A percentile compares a stretch with the other conserved stretches of the same genome.
Conservation (phyloP, 1,140 invertebrate genomes). For the Wiebesia pumilae region DNA sequence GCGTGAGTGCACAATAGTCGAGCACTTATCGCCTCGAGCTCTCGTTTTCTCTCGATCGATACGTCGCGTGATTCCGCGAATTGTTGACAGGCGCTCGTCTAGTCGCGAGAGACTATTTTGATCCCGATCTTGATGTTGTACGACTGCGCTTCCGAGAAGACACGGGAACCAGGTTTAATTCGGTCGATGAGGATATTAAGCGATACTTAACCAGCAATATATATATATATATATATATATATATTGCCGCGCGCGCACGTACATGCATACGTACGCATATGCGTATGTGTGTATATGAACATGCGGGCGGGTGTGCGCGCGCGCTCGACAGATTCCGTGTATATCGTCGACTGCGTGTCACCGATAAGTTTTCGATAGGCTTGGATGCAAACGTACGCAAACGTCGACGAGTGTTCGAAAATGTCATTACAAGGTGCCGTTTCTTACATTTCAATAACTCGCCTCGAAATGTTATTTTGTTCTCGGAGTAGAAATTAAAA, state of each 20-base stretch:
- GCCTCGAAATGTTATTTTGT: background rate
- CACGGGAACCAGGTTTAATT: constrained; percentile 16
- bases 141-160: constrained; percentile 20
- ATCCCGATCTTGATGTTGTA: constrained; percentile 10
- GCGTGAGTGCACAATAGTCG: too few relatives aligned
- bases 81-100: constrained; percentile 29
- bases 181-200: background rate
- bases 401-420: background rate
- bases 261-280: background rate
- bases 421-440: background rate
- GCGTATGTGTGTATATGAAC: too few relatives aligned
- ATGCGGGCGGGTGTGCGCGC: too few relatives aligned
- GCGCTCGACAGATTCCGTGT: too few relatives aligned
- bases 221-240: too few relatives aligned
- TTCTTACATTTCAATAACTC: background rate
- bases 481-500: background rate
- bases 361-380: background rate
- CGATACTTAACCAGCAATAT: too few relatives aligned
- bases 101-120: constrained; percentile 24
- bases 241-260: too few relatives aligned
- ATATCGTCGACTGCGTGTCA: background rate
- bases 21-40: background rate
- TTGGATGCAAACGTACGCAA: too few relatives aligned
- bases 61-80: constrained; percentile 25
- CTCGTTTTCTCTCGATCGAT: constrained; percentile 19